phyloP scores from a whole-genome alignment of 2,797 vertebrate species.

The Prionace glauca region DNA sequence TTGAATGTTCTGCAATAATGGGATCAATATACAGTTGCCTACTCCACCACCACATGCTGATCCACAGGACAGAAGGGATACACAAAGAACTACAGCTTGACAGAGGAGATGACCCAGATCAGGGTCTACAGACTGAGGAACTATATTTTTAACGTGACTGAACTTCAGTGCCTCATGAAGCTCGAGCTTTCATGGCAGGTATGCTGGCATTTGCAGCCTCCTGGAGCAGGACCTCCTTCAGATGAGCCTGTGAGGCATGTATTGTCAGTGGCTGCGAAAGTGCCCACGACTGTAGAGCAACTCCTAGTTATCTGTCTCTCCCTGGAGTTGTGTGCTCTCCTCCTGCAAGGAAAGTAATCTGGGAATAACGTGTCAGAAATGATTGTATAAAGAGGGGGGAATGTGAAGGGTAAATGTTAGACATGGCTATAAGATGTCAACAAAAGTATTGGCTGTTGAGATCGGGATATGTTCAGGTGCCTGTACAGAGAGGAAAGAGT shows the following conservation, averaged over 20 bases:
- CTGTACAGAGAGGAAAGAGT: neutral
- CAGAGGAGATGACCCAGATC: neutral
- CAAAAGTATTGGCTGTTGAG: neutral
- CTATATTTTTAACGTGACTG: neutral
- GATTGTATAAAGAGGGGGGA: neutral
- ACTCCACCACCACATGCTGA: neutral
- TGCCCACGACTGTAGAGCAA: neutral
- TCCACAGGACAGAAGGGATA: neutral
- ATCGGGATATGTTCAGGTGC: neutral
- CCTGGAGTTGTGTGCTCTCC: neutral
- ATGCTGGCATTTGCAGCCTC: neutral
- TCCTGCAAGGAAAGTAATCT: neutral
- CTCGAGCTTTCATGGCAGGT: neutral
- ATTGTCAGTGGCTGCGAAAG: neutral
- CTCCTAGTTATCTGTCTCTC: neutral
- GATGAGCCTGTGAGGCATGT: neutral
- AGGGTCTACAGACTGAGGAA: neutral
- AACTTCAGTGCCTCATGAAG: neutral
- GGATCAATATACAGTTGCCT: neutral
- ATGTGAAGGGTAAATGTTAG: neutral
- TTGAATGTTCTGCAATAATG: neutral
- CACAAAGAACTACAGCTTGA: neutral
- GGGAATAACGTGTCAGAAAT: neutral
- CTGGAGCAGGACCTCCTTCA: neutral
- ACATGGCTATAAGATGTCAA: neutral